Evolutionary conservation across 2,888 invertebrate species (phyloP).

Genomic region (Chorisops tibialis): DNA sequence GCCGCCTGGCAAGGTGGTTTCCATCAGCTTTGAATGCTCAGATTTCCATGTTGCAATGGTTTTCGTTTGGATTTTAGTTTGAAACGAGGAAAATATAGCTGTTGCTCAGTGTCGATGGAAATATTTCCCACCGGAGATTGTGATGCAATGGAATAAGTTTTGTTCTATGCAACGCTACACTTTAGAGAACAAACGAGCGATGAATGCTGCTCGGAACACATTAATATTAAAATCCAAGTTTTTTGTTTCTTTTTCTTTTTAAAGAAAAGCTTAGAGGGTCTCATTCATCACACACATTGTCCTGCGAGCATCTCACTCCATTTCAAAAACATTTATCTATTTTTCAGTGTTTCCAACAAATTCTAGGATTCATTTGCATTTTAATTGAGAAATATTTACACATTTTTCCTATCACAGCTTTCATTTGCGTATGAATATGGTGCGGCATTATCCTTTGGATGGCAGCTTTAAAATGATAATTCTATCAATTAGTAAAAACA

Average conservation of each 20-base stretch:
- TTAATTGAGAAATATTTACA: no score
- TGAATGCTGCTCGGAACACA: not conserved
- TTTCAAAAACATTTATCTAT: no score
- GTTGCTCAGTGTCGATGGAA: conserved; percentile 1
- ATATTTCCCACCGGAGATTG: conserved; percentile 15
- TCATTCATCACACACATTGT: no score
- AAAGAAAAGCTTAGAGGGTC: not conserved
- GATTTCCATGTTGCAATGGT: not conserved
- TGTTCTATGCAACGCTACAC: conserved; percentile 1
- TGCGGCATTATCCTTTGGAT: not conserved
- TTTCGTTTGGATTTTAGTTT: conserved; percentile 1
- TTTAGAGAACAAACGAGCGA: not conserved
- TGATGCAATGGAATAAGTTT: conserved; percentile 3
- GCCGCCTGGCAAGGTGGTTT: not conserved
- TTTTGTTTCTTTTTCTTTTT: not conserved
- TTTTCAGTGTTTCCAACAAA: no score
- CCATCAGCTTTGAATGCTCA: not conserved
- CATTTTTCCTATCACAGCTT: no score
- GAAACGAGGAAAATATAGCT: not conserved
- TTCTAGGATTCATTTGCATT: no score
- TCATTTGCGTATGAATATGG: not conserved
- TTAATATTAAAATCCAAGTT: conserved; percentile 10
- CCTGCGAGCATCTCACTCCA: not conserved
- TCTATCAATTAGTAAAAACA: conserved; percentile 20
- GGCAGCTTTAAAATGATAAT: not conserved